Percentiles rank a stretch among this genome's conserved stretches.
Evolutionary conservation across 2,797 vertebrate genomes (phyloP).

Genomic region (Sphaeramia orbicularis): DNA sequence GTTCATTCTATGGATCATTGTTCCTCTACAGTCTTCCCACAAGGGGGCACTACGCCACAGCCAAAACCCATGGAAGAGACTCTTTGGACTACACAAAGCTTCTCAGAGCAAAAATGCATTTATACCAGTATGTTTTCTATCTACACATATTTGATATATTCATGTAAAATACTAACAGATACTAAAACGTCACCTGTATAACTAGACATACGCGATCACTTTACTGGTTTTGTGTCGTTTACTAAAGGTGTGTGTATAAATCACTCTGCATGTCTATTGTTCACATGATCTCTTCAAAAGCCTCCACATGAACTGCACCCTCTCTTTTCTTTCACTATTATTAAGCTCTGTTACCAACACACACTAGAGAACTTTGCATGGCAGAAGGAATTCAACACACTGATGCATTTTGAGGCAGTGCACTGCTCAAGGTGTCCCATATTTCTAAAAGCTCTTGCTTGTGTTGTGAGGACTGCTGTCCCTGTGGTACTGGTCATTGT

Average conservation of each 20-base stretch:
- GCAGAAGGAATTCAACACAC: slow-evolving; percentile 40
- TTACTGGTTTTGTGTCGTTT: slow-evolving; percentile 8
- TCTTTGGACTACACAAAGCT: slow-evolving; percentile 81
- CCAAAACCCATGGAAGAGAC: slow-evolving; percentile 84
- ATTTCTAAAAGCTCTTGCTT: slow-evolving; percentile 8
- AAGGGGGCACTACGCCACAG: slow-evolving; percentile 70
- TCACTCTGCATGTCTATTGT: slow-evolving; percentile 35
- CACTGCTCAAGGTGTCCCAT: slow-evolving; percentile 39
- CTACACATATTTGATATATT: background rate
- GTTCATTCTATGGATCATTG: background rate
- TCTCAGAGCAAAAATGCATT: slow-evolving; percentile 70
- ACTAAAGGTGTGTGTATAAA: background rate
- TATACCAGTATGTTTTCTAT: slow-evolving; percentile 74
- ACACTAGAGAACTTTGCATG: slow-evolving; percentile 60
- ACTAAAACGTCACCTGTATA: slow-evolving; percentile 6
- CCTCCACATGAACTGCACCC: slow-evolving; percentile 11
- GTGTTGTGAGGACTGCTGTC: background rate
- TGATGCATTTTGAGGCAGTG: slow-evolving; percentile 33
- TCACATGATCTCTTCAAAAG: background rate
- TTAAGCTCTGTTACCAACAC: slow-evolving; percentile 31
- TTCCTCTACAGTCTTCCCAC: slow-evolving; percentile 61
- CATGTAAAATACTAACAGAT: slow-evolving; percentile 38
- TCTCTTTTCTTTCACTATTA: slow-evolving; percentile 43
- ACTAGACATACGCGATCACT: background rate
- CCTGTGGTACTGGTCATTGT: background rate